Percentiles rank a stretch among this genome's conserved stretches.
Conservation (phyloP, 1,140 invertebrate species). For the Chelonus insularis region DNA sequence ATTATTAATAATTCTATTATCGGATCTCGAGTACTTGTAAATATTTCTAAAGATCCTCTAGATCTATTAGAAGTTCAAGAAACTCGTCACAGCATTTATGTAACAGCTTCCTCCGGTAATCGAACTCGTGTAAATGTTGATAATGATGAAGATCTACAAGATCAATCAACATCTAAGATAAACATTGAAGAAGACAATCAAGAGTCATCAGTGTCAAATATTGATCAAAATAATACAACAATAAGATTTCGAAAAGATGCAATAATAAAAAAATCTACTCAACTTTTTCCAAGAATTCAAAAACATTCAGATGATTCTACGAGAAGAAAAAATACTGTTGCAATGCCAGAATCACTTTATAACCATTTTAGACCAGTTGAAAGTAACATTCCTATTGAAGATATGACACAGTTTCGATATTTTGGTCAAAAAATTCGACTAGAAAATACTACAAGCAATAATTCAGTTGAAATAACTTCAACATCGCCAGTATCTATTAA, state of each 20-base stretch:
- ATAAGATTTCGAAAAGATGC: not conserved
- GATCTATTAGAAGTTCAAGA: constrained; percentile 49
- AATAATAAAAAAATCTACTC: not conserved
- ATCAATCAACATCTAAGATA: not conserved
- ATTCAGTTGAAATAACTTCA: constrained; percentile 36
- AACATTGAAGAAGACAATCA: not conserved
- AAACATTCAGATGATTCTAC: constrained; percentile 35
- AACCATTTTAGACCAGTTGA: constrained; percentile 68
- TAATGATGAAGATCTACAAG: constrained; percentile 13
- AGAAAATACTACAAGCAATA: constrained; percentile 35
- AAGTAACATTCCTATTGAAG: constrained; percentile 66
- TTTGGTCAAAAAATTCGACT: constrained; percentile 69
- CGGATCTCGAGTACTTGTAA: not conserved
- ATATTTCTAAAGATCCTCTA: constrained; percentile 24
- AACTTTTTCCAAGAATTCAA: constrained; percentile 20
- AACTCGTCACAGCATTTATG: constrained; percentile 42
- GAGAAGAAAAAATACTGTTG: constrained; percentile 50
- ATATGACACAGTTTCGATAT: constrained; percentile 70
- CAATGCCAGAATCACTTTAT: constrained; percentile 65
- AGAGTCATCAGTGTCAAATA: not conserved
- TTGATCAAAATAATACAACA: not conserved
- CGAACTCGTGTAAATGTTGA: constrained; percentile 7
- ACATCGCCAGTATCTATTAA: constrained; percentile 32
- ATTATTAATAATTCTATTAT: constrained; percentile 18
- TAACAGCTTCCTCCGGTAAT: constrained; percentile 32